A percentile compares a stretch with the other conserved stretches of the same genome.
These are phyloP conservation scores for Eilema caniola DNA, from an alignment of 2,888 invertebrate genomes.

Conservation along the genomic window DNA sequence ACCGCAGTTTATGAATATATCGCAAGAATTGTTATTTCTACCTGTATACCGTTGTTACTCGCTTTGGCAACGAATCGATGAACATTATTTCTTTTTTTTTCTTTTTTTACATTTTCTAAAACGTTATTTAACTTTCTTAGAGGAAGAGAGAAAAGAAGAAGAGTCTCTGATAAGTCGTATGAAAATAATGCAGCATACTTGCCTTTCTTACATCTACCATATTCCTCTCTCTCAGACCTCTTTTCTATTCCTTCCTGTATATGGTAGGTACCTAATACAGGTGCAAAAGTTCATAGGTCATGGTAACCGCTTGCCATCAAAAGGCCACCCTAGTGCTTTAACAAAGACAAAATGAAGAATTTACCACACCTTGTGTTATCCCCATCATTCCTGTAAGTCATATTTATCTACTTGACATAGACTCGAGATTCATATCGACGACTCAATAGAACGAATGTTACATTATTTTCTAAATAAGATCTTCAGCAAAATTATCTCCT, in stretches of 20 bases:
- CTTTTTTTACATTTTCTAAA: too few species aligned
- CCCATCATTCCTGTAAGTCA: too few species aligned
- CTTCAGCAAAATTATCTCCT: constrained; percentile 59
- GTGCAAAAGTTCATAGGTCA: not conserved
- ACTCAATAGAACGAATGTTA: not conserved
- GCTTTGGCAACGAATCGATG: not conserved
- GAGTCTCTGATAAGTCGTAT: too few species aligned
- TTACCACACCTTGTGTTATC: not conserved
- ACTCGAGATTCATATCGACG: not conserved
- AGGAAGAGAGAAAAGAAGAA: not conserved
- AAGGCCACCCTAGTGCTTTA: not conserved
- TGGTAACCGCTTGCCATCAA: not conserved
- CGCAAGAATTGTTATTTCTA: not conserved
- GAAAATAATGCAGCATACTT: too few species aligned
- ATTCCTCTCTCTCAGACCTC: not conserved
- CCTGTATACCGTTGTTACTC: not conserved
- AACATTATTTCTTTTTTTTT: too few species aligned
- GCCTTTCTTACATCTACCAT: not conserved
- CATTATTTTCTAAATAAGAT: constrained; percentile 41
- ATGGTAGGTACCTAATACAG: not conserved
- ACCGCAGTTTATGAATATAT: not conserved
- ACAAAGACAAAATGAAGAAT: not conserved
- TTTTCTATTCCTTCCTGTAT: not conserved
- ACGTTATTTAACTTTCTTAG: too few species aligned
- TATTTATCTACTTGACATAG: not conserved